phyloP scores from a whole-genome alignment of 1,140 invertebrate species.

The Drosophila repletoides region DNA sequence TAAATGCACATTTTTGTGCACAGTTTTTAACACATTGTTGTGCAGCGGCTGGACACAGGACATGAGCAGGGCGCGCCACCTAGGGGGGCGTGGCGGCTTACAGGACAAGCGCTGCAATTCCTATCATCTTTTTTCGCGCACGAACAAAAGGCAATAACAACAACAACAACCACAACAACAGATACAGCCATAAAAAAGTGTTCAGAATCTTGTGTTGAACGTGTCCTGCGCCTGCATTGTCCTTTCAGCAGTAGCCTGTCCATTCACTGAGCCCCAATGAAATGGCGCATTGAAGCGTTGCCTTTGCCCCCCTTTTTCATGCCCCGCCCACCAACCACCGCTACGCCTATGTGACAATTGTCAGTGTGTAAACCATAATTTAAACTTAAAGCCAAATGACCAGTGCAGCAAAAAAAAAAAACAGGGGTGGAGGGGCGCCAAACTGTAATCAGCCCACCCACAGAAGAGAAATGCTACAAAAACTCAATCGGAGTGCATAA shows the following conservation, averaged over 20 bases:
- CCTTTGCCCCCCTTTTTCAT: neutral
- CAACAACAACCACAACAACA: conserved; percentile 11
- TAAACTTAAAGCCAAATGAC: conserved; percentile 56
- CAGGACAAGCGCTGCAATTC: neutral
- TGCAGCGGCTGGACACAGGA: conserved; percentile 1
- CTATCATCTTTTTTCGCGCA: conserved; percentile 24
- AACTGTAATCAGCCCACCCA: conserved; percentile 41
- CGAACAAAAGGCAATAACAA: conserved; percentile 2
- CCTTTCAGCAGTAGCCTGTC: conserved; percentile 38
- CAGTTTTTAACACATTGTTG: conserved; percentile 68
- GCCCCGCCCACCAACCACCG: neutral
- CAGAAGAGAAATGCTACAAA: neutral
- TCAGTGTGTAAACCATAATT: conserved; percentile 67
- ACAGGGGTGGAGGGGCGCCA: no score
- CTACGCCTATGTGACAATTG: conserved; percentile 62
- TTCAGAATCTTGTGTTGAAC: neutral
- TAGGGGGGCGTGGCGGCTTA: neutral
- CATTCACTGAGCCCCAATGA: conserved; percentile 35
- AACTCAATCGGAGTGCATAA: conserved; percentile 19
- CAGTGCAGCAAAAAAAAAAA: no score
- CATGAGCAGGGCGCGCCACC: neutral
- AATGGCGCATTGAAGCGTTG: conserved; percentile 61
- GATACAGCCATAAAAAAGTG: conserved; percentile 24
- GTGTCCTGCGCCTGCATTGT: conserved; percentile 54
- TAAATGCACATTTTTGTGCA: conserved; percentile 70